A percentile compares a stretch with the other conserved stretches of the same genome.
These are phyloP conservation scores for Aphelenchoides bicaudatus DNA, from an alignment of 2,888 invertebrate genomes.

Conservation along the genomic window DNA sequence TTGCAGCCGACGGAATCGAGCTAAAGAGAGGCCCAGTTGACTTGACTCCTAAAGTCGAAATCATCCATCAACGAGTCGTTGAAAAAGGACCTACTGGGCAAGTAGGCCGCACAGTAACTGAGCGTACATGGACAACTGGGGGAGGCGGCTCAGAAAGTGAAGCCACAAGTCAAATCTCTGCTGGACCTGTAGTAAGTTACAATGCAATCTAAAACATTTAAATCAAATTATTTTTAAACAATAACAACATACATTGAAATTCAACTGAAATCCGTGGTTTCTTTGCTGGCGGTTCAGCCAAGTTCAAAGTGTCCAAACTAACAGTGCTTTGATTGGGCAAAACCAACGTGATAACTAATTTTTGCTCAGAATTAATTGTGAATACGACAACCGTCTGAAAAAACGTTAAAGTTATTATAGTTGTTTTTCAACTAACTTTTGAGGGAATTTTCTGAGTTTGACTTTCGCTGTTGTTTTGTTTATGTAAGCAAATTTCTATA, in stretches of 20 bases:
- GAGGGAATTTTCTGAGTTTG: too few relatives aligned
- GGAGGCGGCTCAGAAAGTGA: conserved; percentile 35
- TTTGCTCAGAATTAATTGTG: too few relatives aligned
- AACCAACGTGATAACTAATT: too few relatives aligned
- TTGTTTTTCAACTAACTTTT: too few relatives aligned
- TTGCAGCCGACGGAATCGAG: conserved; percentile 57
- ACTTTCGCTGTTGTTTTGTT: too few relatives aligned
- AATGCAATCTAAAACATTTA: neutral
- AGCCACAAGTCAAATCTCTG: neutral
- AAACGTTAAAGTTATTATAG: too few relatives aligned
- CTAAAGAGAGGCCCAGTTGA: conserved; percentile 54
- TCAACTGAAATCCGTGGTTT: neutral
- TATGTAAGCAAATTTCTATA: too few relatives aligned
- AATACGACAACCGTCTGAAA: too few relatives aligned
- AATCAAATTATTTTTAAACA: neutral
- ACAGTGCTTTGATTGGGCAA: too few relatives aligned
- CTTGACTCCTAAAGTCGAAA: conserved; percentile 50
- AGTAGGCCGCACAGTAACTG: conserved; percentile 50
- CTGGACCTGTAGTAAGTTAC: too few relatives aligned
- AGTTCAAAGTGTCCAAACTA: too few relatives aligned
- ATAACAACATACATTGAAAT: neutral
- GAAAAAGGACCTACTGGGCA: conserved; percentile 48
- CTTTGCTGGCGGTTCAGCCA: too few relatives aligned
- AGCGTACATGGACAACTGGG: conserved; percentile 53
- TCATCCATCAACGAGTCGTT: conserved; percentile 54